Evolutionary conservation across 2,888 invertebrate genomes (phyloP).

Genomic region (Drosophila borborema): DNA sequence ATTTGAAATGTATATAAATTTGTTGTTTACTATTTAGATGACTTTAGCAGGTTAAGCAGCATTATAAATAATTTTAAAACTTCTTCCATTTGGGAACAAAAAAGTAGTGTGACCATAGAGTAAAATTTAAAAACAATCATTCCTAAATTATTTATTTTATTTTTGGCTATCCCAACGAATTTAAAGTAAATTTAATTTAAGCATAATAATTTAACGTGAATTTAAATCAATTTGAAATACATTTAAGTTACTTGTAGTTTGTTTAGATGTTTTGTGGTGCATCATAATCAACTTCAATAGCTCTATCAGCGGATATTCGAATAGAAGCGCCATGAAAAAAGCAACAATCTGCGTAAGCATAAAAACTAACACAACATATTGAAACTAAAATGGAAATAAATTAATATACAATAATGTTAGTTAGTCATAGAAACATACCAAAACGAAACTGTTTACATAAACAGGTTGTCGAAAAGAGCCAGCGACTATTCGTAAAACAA

Average conservation of each 20-base stretch:
- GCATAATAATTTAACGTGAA: background rate
- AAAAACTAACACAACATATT: conserved; percentile 57
- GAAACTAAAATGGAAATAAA: conserved; percentile 37
- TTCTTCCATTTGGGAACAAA: conserved; percentile 39
- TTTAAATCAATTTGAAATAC: conserved; percentile 32
- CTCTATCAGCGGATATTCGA: conserved; percentile 77
- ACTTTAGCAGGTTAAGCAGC: conserved; percentile 20
- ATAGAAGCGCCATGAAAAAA: conserved; percentile 65
- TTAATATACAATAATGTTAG: background rate
- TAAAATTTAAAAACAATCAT: background rate
- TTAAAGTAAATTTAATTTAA: background rate
- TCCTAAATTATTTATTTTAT: background rate
- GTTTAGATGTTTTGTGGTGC: conserved; percentile 13
- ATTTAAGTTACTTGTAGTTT: background rate
- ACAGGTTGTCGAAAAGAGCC: conserved; percentile 73
- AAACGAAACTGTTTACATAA: conserved; percentile 63
- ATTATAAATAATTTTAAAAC: conserved; percentile 39
- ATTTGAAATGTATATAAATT: conserved; percentile 12
- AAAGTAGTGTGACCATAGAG: background rate
- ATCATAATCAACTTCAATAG: conserved; percentile 43
- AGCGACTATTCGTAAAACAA: conserved; percentile 63
- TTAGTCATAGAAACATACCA: conserved; percentile 65
- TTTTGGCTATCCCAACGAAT: background rate
- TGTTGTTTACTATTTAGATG: background rate
- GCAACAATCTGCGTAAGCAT: conserved; percentile 67